A percentile compares a stretch with the other conserved stretches of the same genome.
These are phyloP conservation scores for Selene dorsalis DNA, from an alignment of 2,797 vertebrate genomes.

Conservation along the genomic window DNA sequence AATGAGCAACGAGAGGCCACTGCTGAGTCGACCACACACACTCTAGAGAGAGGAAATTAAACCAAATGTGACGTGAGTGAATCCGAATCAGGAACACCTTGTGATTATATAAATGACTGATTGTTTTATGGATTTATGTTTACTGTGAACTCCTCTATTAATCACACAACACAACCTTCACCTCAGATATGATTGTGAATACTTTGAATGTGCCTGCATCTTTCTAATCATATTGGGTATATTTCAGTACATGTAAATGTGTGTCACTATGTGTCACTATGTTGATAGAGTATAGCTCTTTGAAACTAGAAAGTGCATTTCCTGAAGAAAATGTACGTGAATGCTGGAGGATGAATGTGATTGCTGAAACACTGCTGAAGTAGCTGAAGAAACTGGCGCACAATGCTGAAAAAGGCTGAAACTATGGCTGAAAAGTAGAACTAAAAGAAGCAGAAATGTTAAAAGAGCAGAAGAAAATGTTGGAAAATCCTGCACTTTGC, in stretches of 20 bases:
- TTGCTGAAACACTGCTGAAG: too few relatives aligned
- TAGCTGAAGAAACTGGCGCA: too few relatives aligned
- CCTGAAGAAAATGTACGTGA: too few relatives aligned
- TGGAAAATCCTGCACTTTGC: too few relatives aligned
- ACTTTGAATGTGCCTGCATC: neutral
- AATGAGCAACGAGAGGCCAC: slow-evolving; percentile 32
- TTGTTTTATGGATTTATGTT: slow-evolving; percentile 31
- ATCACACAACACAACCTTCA: slow-evolving; percentile 5
- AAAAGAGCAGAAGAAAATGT: too few relatives aligned
- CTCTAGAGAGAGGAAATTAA: slow-evolving; percentile 26
- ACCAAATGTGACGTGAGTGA: slow-evolving; percentile 16
- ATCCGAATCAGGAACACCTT: slow-evolving; percentile 44
- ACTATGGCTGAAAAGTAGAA: too few relatives aligned
- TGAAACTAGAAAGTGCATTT: too few relatives aligned
- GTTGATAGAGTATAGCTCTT: neutral
- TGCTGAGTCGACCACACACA: slow-evolving; percentile 22
- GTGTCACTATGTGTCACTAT: neutral
- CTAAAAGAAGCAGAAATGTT: too few relatives aligned
- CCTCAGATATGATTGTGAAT: slow-evolving; percentile 7
- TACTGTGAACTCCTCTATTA: slow-evolving; percentile 9
- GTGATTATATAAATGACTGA: slow-evolving; percentile 22
- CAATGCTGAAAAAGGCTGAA: too few relatives aligned
- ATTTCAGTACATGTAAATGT: neutral
- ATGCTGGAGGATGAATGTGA: too few relatives aligned
- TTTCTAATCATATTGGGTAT: neutral